Evolutionary conservation across 2,113 vertebrate genomes (phyloP).

Genomic region (Phalacrocorax brasilianus): DNA sequence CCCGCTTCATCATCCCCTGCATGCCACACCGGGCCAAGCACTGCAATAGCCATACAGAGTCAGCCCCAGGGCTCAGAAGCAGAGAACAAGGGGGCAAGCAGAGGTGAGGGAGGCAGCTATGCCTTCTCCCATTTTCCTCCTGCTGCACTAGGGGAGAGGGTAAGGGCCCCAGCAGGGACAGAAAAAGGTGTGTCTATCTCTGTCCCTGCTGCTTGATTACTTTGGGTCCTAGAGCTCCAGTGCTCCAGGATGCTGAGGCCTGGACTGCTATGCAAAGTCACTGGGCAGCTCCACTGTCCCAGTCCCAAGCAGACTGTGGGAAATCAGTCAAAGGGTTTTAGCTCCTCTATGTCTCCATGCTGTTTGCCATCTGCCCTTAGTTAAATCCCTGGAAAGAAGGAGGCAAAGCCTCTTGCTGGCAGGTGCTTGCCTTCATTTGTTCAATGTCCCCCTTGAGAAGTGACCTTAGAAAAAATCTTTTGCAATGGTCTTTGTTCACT

Average conservation of each 20-base stretch:
- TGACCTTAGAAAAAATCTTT: neutral
- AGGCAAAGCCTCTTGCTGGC: neutral
- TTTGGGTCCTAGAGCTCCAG: neutral
- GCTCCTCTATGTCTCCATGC: neutral
- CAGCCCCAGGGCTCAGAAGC: neutral
- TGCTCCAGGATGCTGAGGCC: neutral
- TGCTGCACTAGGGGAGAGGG: neutral
- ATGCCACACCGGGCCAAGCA: conserved; percentile 81
- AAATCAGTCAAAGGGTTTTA: neutral
- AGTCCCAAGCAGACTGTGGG: neutral
- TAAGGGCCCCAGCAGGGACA: neutral
- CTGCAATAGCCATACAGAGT: conserved; percentile 26
- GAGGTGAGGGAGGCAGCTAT: neutral
- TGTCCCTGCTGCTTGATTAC: neutral
- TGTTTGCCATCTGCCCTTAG: neutral
- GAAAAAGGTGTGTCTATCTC: rapidly evolving
- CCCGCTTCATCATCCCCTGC: conserved; percentile 75
- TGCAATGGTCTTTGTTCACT: neutral
- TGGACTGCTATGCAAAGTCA: neutral
- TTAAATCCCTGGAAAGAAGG: neutral
- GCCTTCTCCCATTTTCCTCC: neutral
- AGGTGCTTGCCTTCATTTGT: neutral
- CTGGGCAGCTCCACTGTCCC: neutral
- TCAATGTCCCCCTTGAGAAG: neutral
- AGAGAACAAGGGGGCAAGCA: rapidly evolving